Percentiles rank a stretch among this genome's conserved stretches.
These are phyloP conservation scores for Oscheius onirici DNA, from an alignment of 2,888 invertebrate genomes.

Conservation along the genomic window DNA sequence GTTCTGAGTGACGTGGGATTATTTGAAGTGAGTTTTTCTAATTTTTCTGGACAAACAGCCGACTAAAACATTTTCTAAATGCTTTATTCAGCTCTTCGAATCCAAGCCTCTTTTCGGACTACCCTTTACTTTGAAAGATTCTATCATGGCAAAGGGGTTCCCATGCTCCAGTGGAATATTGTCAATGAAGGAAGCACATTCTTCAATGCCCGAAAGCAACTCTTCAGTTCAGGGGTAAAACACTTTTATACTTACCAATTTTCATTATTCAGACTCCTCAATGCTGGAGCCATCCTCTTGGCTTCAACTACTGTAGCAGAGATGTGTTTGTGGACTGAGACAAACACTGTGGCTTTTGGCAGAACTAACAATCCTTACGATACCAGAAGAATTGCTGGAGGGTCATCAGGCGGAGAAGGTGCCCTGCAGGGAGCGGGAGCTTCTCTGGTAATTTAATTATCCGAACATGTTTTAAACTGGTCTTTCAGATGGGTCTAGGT, in stretches of 20 bases:
- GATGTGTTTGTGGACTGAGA: constrained; percentile 27
- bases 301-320: constrained; percentile 31
- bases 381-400: constrained; percentile 24
- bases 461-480: too few species aligned
- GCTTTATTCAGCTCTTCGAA: too few species aligned
- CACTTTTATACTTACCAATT: too few species aligned
- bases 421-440: constrained; percentile 25
- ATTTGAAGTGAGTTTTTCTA: background rate
- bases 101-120: constrained; percentile 17
- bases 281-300: constrained; percentile 29
- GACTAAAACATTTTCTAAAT: too few species aligned
- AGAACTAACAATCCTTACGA: constrained; percentile 32
- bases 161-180: background rate
- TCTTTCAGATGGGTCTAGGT: constrained; percentile 29
- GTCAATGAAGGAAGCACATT: background rate
- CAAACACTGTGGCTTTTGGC: constrained; percentile 8
- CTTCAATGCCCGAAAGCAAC: background rate
- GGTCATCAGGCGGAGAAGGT: constrained; percentile 32
- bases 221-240: background rate
- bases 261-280: constrained; percentile 7
- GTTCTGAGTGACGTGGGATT: background rate
- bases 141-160: constrained; percentile 14
- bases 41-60: too few species aligned
- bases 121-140: constrained; percentile 21
- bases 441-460: constrained; percentile 10